Evolutionary conservation across 1,140 invertebrate genomes (phyloP).

Genomic region (Stegodyphus dumicola): DNA sequence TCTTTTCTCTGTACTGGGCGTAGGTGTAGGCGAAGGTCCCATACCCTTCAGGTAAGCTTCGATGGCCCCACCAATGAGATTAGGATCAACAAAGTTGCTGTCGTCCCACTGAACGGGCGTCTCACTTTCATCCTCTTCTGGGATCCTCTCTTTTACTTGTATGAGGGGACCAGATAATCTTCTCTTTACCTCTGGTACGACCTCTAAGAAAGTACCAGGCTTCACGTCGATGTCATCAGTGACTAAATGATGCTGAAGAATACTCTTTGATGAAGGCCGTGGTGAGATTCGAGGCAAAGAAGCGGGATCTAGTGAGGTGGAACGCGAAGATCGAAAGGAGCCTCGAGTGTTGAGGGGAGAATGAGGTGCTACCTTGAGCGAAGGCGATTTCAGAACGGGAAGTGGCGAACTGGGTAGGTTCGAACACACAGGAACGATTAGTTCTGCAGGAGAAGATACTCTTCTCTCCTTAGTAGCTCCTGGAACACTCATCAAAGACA

Average conservation of each 20-base stretch:
- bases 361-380: slow-evolving; percentile 43
- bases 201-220: slow-evolving; percentile 43
- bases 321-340: slow-evolving; percentile 29
- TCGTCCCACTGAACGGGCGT: slow-evolving; percentile 62
- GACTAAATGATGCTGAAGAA: background rate
- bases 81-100: slow-evolving; percentile 61
- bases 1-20: slow-evolving; percentile 57
- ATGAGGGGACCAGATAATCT: slow-evolving; percentile 45
- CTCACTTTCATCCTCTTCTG: slow-evolving; percentile 46
- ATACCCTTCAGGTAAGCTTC: slow-evolving; percentile 62
- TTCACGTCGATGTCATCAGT: slow-evolving; percentile 49
- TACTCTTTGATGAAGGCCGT: slow-evolving; percentile 4
- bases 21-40: slow-evolving; percentile 22
- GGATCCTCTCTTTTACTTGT: slow-evolving; percentile 38
- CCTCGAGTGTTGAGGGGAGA: slow-evolving; percentile 7
- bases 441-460: slow-evolving; percentile 48
- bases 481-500: slow-evolving; percentile 44
- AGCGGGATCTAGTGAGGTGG: slow-evolving; percentile 28
- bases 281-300: slow-evolving; percentile 3
- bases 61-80: slow-evolving; percentile 62
- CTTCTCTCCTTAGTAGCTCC: slow-evolving; percentile 17
- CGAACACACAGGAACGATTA: slow-evolving; percentile 30
- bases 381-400: slow-evolving; percentile 48
- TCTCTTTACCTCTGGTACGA: slow-evolving; percentile 46
- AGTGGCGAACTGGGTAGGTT: slow-evolving; percentile 40